Evolutionary conservation across 2,797 vertebrate species (phyloP).

Genomic region (Artibeus jamaicensis): DNA sequence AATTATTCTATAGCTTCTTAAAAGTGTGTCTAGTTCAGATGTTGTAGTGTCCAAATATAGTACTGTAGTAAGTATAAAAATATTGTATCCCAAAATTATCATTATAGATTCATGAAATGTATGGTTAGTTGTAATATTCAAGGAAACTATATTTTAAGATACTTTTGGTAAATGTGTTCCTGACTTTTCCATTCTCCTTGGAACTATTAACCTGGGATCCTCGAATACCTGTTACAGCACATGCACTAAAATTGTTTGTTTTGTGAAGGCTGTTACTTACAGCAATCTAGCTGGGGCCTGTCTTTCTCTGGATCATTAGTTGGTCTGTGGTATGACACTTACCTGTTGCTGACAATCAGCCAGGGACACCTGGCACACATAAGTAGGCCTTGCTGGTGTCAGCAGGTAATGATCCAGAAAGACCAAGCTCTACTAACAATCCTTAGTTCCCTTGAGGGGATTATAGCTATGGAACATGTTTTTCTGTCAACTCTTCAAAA

Average conservation of each 20-base stretch:
- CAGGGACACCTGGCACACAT: not conserved
- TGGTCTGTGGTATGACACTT: not conserved
- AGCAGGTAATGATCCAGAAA: not conserved
- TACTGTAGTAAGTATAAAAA: not conserved
- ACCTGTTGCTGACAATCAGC: not conserved
- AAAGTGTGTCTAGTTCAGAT: not conserved
- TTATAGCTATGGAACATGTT: not conserved
- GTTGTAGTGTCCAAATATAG: not conserved
- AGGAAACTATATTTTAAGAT: not conserved
- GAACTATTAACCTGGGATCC: not conserved
- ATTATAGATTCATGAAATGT: not conserved
- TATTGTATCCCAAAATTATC: not conserved
- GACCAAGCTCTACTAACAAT: not conserved
- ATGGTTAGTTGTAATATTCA: not conserved
- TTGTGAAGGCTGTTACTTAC: not conserved
- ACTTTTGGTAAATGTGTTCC: not conserved
- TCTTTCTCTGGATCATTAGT: not conserved
- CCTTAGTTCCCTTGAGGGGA: not conserved
- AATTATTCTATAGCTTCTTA: not conserved
- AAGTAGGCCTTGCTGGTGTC: not conserved
- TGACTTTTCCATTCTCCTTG: conserved; percentile 9
- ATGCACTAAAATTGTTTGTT: not conserved
- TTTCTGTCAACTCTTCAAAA: not conserved
- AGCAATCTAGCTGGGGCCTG: not conserved
- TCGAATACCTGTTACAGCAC: not conserved